phyloP scores from a whole-genome alignment of 2,888 invertebrate genomes.

The Miltochrista miniata region DNA sequence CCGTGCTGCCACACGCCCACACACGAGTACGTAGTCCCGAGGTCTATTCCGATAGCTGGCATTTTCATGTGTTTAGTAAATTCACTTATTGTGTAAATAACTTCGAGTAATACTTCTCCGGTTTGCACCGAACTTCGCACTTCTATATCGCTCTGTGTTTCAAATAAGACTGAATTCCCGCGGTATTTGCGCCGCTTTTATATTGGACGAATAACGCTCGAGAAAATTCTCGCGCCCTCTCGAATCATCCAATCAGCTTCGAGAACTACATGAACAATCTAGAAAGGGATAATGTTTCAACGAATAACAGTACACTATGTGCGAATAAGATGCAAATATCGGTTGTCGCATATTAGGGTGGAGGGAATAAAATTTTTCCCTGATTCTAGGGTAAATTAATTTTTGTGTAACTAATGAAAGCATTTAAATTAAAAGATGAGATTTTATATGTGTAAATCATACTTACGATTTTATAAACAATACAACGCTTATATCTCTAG shows the following conservation, averaged over 20 bases:
- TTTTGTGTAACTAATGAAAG: not conserved
- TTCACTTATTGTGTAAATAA: conserved; percentile 1
- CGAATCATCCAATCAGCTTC: not conserved
- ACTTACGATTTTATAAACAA: no score
- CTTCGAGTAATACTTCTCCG: conserved; percentile 2
- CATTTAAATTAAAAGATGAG: not conserved
- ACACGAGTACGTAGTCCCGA: conserved; percentile 5
- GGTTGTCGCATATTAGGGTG: not conserved
- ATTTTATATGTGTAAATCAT: no score
- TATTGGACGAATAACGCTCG: conserved; percentile 2
- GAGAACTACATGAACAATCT: not conserved
- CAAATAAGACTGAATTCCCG: conserved; percentile 6
- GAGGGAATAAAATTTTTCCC: not conserved
- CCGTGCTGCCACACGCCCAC: conserved; percentile 6
- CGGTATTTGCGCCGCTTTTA: not conserved
- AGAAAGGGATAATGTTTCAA: not conserved
- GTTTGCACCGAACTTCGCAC: conserved; percentile 1
- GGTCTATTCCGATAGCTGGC: conserved; percentile 7
- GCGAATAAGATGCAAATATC: not conserved
- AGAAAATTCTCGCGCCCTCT: not conserved
- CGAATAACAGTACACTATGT: not conserved
- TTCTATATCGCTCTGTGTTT: not conserved
- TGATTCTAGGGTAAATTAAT: not conserved
- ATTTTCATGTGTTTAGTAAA: conserved; percentile 2
- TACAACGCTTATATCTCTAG: conserved; percentile 12